Evolutionary conservation across 1,140 invertebrate species (phyloP), one percentile per base, ranked within the genome.

Genomic region (Pomacea maculata): DNA sequence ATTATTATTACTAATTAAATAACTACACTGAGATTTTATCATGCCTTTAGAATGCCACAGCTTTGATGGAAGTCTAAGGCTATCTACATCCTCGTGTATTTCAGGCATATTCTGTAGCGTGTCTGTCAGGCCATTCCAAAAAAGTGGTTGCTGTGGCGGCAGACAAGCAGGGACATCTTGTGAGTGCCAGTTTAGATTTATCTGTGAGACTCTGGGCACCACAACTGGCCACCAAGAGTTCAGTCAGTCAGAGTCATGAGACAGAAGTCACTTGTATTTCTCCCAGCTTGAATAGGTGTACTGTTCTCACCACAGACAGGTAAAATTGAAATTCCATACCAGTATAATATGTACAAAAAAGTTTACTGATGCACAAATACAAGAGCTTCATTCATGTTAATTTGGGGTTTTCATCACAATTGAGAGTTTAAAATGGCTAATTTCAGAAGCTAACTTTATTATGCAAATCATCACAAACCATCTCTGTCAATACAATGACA

Each of bases 111-210:
- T 85, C 87, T 72, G 79, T 90, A 57, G 85, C 86, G 15, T 84
- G 75, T 80, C 67, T 89, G 80, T 87, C 84, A 21, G 90, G 88
- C 34, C 89, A 90, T 78, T 87, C 87, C 34, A 87, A 89, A 75
- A 79, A 84, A 70, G 88, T 90, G 21, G 63, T 89, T 6, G 85
- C 86, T 19, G 86, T 89, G 19, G 84, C 83, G 12, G 76, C 82
- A 21, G 80, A 85, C 61, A 83, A 78, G 45, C 74, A 85, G 45
- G 86, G 86, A 61, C 82, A 84, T 61, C 45, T 91, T 45, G 86
- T 82, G 72, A 87, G 88, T 21, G 85, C 83, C 54, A 87, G 87
- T 34, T 80, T 89, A 10, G 89, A 90, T 68, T 80, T 82, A 12
- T 84, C 86, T 21, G 80, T 90, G 57, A 82, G 84, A 67, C 71